Evolutionary conservation across 2,888 invertebrate species (phyloP), one percentile per base, ranked within the genome.

Genomic region (Drosophila mimica): DNA sequence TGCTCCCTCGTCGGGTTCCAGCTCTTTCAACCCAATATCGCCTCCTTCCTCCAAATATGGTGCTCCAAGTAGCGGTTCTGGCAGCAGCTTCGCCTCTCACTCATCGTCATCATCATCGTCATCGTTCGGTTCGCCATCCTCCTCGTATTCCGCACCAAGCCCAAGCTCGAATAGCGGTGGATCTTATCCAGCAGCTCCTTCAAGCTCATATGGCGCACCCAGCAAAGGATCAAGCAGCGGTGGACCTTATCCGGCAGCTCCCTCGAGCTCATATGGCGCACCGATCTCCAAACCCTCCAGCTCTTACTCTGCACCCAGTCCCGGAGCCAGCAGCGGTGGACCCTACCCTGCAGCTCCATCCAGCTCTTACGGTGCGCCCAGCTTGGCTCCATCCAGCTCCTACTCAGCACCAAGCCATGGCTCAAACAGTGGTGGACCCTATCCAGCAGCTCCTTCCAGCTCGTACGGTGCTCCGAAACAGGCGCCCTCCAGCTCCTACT

Each of bases 121-220:
- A 40, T 58, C 58, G 17, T 48, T 25, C 25, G 31, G 51, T 31
- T 63, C 56, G 33, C 56, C 72, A 6, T 74, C 73, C 11, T 74
- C 73, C 9, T 74, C 71, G 1, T 74, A 74, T 13, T 53, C 53
- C 8, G 66, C 66, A 5, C 60, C 66, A 17, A 60, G 66, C 43
- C 33, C 31, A 6, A 17, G 49, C 0, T 93, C 94, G 0, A 74
- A 40, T 38, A 93, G 93, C 49, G 83, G 92, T 76, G 94, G 94
- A 75, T 94, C 76, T 0, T 76, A 94, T 43, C 82, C 94, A 4
- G 93, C 94, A 2, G 87, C 93, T 34, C 86, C 3, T 8, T 69
- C 72, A 4, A 51, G 59, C 85, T 77, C 82, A 3, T 93, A 93
- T 52, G 92, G 93, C 4, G 92, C 93, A 3, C 93, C 93, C 38